Evolutionary conservation across 1,140 invertebrate species (phyloP).

Genomic region (Drosophila sturtevanti): DNA sequence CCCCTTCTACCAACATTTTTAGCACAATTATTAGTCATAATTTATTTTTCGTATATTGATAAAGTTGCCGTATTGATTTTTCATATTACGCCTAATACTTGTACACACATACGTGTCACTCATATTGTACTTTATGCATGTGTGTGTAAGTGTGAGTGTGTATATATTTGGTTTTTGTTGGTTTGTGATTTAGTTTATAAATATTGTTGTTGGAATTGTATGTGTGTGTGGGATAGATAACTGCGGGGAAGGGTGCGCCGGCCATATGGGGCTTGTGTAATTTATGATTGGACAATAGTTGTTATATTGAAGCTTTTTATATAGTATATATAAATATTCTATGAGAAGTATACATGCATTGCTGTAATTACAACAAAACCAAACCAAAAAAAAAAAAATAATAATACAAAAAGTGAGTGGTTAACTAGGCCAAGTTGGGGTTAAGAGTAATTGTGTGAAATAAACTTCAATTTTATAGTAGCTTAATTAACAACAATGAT

Average conservation of each 20-base stretch:
- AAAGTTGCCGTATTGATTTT: conserved; percentile 76
- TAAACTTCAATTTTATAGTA: conserved; percentile 18
- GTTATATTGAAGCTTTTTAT: conserved; percentile 48
- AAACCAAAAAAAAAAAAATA: background rate
- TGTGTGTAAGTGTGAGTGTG: conserved; percentile 46
- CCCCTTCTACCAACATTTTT: conserved; percentile 39
- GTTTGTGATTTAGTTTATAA: conserved; percentile 75
- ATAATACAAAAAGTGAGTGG: background rate
- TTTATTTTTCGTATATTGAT: conserved; percentile 68
- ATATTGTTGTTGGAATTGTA: conserved; percentile 28
- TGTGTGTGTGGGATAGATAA: conserved; percentile 1
- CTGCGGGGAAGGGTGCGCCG: conserved; percentile 37
- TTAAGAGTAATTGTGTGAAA: conserved; percentile 20
- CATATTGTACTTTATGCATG: too few relatives aligned
- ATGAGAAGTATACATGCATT: conserved; percentile 19
- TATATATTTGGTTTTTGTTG: conserved; percentile 12
- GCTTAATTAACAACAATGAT: conserved; percentile 21
- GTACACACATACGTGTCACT: conserved; percentile 59
- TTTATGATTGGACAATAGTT: conserved; percentile 64
- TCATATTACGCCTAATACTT: conserved; percentile 47
- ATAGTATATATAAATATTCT: conserved; percentile 21
- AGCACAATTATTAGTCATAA: conserved; percentile 76
- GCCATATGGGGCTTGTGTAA: conserved; percentile 65
- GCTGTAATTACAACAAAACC: background rate
- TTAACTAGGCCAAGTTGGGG: conserved; percentile 36